Evolutionary conservation across 2,888 invertebrate species (phyloP), one percentile per base, ranked within the genome.

Genomic region (Drosophila atroscutellata): DNA sequence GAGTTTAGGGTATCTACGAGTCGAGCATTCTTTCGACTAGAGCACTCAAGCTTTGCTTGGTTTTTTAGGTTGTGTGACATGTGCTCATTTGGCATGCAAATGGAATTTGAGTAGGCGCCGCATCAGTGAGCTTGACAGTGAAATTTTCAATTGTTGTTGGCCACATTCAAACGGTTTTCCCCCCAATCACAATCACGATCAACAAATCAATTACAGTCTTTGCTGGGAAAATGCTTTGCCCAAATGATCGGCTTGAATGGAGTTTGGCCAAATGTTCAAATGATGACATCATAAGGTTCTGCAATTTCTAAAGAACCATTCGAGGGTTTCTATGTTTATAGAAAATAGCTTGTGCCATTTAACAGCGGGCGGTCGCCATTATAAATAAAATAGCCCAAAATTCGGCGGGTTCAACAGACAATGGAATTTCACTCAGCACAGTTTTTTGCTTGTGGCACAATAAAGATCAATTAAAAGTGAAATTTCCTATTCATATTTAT

Each of bases 381-480:
- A 45, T 39, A 28, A 59, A 58, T 49, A 36, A 58, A 32, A 54
- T 32, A 49, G 20, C 50, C 18, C 50, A 58, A 58, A 72, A 71
- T 72, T 72, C 59, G 59, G n/a, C 24, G 64, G 79, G 66, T 63
- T 39, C 50, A 58, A 24, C 34, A 58, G 47, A 45, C 67, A 26
- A 42, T 37, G 39, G 61, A 74, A 77, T 85, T 77, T 85, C 73
- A 61, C 69, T 69, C 55, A 26, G 11, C 56, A 47, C 63, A 69
- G 64, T 58, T 51, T 65, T 57, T 49, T 49, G 63, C 50, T 63
- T 77, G 64, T 57, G 57, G 26, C 66, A 72, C 73, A 76, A 76
- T 78, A 69, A 85, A 86, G 75, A 89, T 85, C 90, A 87, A 86
- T 86, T 86, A 86, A 90, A 81, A 77, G 72, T 62, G 71, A 81